Base-by-base conservation (phyloP, 1,140 invertebrate species). In the Phocides pigmalion region DNA sequence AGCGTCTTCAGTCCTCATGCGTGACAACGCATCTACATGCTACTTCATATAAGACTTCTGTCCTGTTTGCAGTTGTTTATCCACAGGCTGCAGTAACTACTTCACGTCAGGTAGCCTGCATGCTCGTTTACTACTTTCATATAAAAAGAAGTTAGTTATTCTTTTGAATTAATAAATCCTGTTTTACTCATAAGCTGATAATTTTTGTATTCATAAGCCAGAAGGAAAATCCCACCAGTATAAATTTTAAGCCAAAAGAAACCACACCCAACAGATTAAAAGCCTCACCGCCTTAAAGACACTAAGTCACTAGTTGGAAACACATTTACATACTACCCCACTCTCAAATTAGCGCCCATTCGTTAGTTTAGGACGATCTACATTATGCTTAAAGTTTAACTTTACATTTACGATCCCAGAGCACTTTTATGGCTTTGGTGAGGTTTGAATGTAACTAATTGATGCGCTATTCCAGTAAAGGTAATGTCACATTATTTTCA, bases 301-400 rank as follows among this genome's bases (percentile, higher is more conserved):
- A n/a, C 32, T 37, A 54, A 56, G 37, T 42, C 51, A 56, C 37
- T 56, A 56, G 51, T 56, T 56, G 4, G 37, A 35, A 42, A 42
- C 51, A 39, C 51, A 56, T 56, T 56, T 42, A 56, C 51, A 56
- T 56, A 56, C n/a, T 39, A 39, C 51, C 51, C 37, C 51, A 56
- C 37, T 56, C 51, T 22, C 51, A 56, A 56, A 56, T 56, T 56
- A 56, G 39, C 20, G 51, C 37, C 15, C 19, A 56, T 56, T 56
- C 51, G 51, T 56, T 56, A 56, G 51, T 56, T 56, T 56, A 56
- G 51, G 51, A 53, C 46, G 20, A 42, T 56, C 37, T 56, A 56
- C 51, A 56, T 56, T 56, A 51, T 51, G 37, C 15, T 42, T 14
- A 4, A 56, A 56, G 35, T 56, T 54, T 22, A 25, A 42, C 37